Conservation (phyloP, 2,888 invertebrate species). For the Lasioglossum villosulum region DNA sequence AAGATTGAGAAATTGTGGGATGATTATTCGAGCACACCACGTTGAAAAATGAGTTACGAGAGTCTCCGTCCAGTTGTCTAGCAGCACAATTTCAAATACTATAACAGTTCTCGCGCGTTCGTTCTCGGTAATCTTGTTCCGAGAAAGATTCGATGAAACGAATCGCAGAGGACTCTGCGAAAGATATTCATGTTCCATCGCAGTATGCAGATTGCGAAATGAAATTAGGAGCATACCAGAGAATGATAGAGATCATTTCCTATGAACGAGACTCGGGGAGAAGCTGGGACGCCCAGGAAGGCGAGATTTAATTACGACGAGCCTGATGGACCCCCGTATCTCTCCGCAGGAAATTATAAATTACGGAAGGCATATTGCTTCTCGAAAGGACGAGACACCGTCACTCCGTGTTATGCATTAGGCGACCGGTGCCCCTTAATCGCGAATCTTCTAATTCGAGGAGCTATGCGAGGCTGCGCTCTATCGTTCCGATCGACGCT, state of each 20-base stretch:
- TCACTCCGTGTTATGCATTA: slow-evolving; percentile 63
- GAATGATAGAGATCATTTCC: slow-evolving; percentile 41
- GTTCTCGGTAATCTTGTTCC: neutral
- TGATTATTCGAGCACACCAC: neutral
- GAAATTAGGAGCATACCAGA: slow-evolving; percentile 46
- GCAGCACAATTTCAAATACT: neutral
- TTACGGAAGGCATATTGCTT: slow-evolving; percentile 59
- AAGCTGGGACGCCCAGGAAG: slow-evolving; percentile 46
- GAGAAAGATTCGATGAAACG: neutral
- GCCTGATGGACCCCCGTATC: slow-evolving; percentile 49
- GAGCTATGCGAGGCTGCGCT: slow-evolving; percentile 40
- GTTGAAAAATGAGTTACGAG: neutral
- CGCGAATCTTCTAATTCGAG: slow-evolving; percentile 76
- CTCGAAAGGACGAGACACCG: slow-evolving; percentile 29
- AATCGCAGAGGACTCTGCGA: neutral
- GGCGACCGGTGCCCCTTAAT: slow-evolving; percentile 68
- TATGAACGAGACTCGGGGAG: slow-evolving; percentile 45
- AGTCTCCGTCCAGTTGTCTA: neutral
- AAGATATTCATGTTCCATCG: slow-evolving; percentile 10
- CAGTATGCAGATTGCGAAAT: slow-evolving; percentile 8
- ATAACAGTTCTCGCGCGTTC: neutral
- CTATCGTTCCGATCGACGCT: slow-evolving; percentile 44
- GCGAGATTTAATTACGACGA: slow-evolving; percentile 64
- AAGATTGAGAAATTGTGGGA: no score
- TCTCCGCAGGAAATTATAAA: slow-evolving; percentile 65